Evolutionary conservation across 2,113 vertebrate genomes (phyloP), one percentile per base, ranked within the genome.

Genomic region (Psittacula cyanocephala): DNA sequence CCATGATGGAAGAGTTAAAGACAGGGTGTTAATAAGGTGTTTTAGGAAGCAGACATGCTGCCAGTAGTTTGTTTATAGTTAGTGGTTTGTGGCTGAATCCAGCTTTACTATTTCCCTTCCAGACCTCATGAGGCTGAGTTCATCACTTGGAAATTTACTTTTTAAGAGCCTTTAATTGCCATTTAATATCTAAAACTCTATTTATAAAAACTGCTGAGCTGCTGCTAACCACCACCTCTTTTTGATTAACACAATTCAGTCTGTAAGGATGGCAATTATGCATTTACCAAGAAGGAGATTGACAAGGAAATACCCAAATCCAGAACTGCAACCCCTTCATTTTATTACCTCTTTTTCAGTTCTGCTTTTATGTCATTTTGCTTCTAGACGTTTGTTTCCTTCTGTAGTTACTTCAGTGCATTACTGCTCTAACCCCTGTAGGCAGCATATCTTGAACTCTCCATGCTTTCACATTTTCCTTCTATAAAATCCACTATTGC

Each of bases 81-180:
- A 86, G 95, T 29, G 76, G 89, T 95, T 88, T 96, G 80, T 65
- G 81, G 46, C 67, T 94, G 55, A 95, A 81, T 27, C 57, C 49
- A 74, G 27, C 37, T 62, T 91, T 91, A 74, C 46, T 76, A 18
- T 90, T 91, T 81, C 82, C 47, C 80, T 84, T 84, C 57, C 35
- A 87, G 24, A 6, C 24, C 74, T 65, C 67, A 39, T n/a, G 39
- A 79, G 65, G 29, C 27, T 78, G 39, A 91, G 60, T 68, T 95
- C 52, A 76, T 72, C 35, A 39, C 60, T 91, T 74, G 63, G 60
- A 71, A 84, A 75, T 87, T 81, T 70, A 86, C 39, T 93, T 85
- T 87, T 82, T 76, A 92, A 89, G 84, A 92, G 39, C 41, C 65
- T 91, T 91, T 92, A 94, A 91, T 72, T 79, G 83, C 67, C 12